Conservation (phyloP, 2,888 invertebrate species). For the Lepidocyrtoides sp. region DNA sequence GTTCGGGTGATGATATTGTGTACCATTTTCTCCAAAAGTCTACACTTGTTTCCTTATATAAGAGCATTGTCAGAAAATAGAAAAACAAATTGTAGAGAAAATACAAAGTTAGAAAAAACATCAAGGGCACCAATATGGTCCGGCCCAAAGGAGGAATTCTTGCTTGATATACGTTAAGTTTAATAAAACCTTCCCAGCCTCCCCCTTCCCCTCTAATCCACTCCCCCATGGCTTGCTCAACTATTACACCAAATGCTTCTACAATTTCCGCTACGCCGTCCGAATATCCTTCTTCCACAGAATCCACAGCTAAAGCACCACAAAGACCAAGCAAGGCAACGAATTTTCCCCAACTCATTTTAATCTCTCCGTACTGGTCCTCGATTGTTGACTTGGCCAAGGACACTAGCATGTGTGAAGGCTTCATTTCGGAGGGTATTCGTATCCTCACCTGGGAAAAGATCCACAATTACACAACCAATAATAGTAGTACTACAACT, state of each 20-base stretch:
- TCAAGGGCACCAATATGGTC: conserved; percentile 79
- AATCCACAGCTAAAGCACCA: conserved; percentile 83
- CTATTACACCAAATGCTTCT: conserved; percentile 84
- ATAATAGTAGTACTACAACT: too few relatives aligned
- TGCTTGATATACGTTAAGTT: conserved; percentile 80
- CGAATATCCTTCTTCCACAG: conserved; percentile 82
- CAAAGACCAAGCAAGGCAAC: conserved; percentile 82
- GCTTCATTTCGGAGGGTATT: conserved; percentile 83
- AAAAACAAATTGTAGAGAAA: conserved; percentile 66
- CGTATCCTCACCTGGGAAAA: conserved; percentile 76
- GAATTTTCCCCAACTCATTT: conserved; percentile 84
- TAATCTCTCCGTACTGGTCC: conserved; percentile 79
- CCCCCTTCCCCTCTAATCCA: conserved; percentile 84
- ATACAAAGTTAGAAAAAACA: conserved; percentile 62
- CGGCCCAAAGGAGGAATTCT: conserved; percentile 82
- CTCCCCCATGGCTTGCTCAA: conserved; percentile 84
- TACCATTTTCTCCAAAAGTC: conserved; percentile 79
- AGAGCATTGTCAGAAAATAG: conserved; percentile 66
- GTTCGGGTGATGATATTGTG: conserved; percentile 56
- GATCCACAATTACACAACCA: too few relatives aligned
- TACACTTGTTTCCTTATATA: conserved; percentile 36
- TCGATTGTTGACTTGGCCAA: conserved; percentile 83
- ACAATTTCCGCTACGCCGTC: conserved; percentile 84
- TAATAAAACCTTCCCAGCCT: conserved; percentile 84
- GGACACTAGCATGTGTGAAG: conserved; percentile 83